phyloP scores from a whole-genome alignment of 2,113 vertebrate genomes.

The Malurus alboscapulatus region DNA sequence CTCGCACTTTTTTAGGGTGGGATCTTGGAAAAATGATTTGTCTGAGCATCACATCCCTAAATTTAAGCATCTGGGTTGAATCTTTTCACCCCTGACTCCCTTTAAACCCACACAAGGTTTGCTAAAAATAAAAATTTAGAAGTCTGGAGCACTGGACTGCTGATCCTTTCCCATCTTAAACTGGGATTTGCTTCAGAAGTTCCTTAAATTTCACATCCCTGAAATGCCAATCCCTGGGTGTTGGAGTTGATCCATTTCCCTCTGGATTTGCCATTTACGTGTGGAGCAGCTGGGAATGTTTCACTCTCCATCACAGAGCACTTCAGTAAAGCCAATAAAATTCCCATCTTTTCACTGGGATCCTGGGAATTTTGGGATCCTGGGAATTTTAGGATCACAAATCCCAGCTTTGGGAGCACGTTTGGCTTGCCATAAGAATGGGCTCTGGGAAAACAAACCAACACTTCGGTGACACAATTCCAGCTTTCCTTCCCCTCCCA shows the following conservation, averaged over 20 bases:
- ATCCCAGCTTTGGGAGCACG: not conserved
- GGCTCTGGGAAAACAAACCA: not conserved
- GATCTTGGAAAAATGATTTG: not conserved
- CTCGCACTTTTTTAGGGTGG: not conserved
- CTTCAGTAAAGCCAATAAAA: not conserved
- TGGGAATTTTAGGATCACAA: not conserved
- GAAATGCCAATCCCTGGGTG: not conserved
- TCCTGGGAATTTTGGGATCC: not conserved
- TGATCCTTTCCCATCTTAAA: not conserved
- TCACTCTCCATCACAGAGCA: not conserved
- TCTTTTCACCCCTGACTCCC: not conserved
- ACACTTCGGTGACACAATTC: not conserved
- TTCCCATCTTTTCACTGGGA: not conserved
- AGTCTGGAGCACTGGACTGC: not conserved
- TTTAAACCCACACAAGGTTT: not conserved
- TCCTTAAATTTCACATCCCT: not conserved
- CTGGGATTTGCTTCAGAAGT: not conserved
- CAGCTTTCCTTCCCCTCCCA: not conserved
- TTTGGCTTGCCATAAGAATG: not conserved
- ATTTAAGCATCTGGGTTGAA: not conserved
- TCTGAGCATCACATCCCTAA: not conserved
- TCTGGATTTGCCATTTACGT: fast-evolving
- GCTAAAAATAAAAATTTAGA: not conserved
- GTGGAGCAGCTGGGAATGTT: not conserved
- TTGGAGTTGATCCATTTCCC: not conserved